phyloP scores from a whole-genome alignment of 2,113 vertebrate species.

The Clarias magur region DNA sequence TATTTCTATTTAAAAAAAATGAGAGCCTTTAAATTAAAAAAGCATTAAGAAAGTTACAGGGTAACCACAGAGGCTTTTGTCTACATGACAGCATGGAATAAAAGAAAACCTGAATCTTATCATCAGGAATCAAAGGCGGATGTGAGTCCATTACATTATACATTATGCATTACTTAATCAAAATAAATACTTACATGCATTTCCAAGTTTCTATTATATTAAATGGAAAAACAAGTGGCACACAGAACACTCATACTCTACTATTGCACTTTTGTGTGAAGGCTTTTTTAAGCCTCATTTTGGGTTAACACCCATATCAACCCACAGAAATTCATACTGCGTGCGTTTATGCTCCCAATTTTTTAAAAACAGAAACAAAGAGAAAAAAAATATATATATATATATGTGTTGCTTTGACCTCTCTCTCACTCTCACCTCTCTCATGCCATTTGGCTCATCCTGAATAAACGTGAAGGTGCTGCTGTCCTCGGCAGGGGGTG shows the following conservation, averaged over 20 bases:
- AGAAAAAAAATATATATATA: too few species aligned
- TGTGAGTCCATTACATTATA: background rate
- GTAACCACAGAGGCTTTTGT: background rate
- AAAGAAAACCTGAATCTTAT: background rate
- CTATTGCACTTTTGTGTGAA: background rate
- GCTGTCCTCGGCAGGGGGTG: constrained; percentile 53
- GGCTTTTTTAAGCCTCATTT: background rate
- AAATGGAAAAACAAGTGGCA: background rate
- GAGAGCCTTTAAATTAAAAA: too few species aligned
- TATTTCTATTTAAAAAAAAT: background rate
- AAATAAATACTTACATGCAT: background rate
- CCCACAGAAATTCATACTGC: background rate
- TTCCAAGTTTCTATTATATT: background rate
- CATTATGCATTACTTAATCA: background rate
- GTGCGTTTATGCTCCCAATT: background rate
- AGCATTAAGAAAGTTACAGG: background rate
- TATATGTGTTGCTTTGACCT: constrained; percentile 7
- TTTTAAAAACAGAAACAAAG: background rate
- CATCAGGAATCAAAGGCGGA: background rate
- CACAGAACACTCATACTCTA: background rate
- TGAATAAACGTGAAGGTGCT: constrained; percentile 75
- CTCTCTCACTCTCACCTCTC: background rate
- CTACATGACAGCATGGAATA: background rate
- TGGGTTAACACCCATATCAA: background rate
- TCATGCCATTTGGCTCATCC: constrained; percentile 70